Base-by-base conservation (phyloP, 2,797 vertebrate genomes). In the Okamejei kenojei region DNA sequence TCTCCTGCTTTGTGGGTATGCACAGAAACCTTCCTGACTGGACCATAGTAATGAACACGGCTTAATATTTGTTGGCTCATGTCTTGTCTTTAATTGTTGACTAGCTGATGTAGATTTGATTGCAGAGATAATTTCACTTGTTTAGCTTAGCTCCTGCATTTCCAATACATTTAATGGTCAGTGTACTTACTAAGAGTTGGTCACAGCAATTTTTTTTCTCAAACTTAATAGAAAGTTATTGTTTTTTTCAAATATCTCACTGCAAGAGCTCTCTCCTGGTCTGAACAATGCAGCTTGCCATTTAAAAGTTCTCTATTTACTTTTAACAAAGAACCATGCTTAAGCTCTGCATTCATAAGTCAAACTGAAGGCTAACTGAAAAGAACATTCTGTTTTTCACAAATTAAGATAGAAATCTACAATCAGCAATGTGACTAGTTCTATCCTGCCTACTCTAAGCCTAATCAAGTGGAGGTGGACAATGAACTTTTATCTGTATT, bases 371-470 rank as follows among this genome's bases (percentile, higher is more conserved):
- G 84, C 84, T 88, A 88, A 68, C n/a, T 35, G 35, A 88, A 86
- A 88, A 88, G 61, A 88, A 68, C 84, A 88, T 68, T 88, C n/a
- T 88, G 29, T 8, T 68, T 88, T 68, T 65, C 84, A 88, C 58
- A 88, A 88, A 68, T 88, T 88, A 88, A 88, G n/a, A 88, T 63
- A 35, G 32, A 88, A 88, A 88, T 88, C 84, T 88, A 32, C 84
- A 88, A 68, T 65, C n/a, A 9, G n/a, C n/a, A 88, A 35, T 63
- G 17, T 88, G 58, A 86, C 61, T 86, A 86, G 61, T 86, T 86
- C 61, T n/a, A 13, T 29, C n/a, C n/a, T 88, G 84, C n/a, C 0
- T 68, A 9, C 15, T 88, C 13, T 15, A 68, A 88, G 61, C 8
- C 61, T 68, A 68, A 88, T 7, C 26, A 84, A 84, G 23, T 29